These are phyloP conservation scores for Bursaphelenchus okinawaensis DNA, from an alignment of 2,888 invertebrate species.

Conservation along the genomic window DNA sequence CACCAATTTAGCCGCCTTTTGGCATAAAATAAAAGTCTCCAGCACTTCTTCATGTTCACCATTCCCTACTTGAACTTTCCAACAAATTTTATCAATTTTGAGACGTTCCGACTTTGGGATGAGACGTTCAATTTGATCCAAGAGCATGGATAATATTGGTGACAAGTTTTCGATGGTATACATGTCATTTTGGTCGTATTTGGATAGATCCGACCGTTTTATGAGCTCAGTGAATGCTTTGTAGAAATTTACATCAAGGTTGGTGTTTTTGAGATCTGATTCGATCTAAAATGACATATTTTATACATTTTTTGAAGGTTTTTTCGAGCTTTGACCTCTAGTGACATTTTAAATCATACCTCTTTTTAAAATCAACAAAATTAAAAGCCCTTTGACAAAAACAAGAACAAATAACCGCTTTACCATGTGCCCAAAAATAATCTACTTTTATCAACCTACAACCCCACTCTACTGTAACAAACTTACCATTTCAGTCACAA, in stretches of 20 bases:
- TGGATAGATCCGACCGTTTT: conserved; percentile 10
- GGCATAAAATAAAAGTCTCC: not conserved
- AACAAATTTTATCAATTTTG: conserved; percentile 8
- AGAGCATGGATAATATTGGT: conserved; percentile 20
- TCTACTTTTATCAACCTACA: no score
- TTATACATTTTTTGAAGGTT: not conserved
- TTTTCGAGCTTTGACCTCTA: no score
- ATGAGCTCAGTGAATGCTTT: conserved; percentile 27
- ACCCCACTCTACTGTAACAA: no score
- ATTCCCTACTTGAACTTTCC: conserved; percentile 1
- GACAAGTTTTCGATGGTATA: conserved; percentile 24
- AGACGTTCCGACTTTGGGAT: not conserved
- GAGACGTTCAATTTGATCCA: conserved; percentile 7
- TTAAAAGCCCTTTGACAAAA: no score
- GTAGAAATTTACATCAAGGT: conserved; percentile 24
- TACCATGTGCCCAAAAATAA: no score
- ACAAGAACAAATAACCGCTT: no score
- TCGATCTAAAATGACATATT: conserved; percentile 10
- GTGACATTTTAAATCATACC: no score
- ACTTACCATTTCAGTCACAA: conserved; percentile 17
- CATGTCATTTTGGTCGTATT: conserved; percentile 26
- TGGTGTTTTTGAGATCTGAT: not conserved
- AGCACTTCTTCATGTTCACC: not conserved
- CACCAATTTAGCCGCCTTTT: conserved; percentile 4
- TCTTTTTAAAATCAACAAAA: no score